These are phyloP conservation scores for Phaenicophaeus curvirostris DNA, from an alignment of 2,797 vertebrate species.

Conservation along the genomic window DNA sequence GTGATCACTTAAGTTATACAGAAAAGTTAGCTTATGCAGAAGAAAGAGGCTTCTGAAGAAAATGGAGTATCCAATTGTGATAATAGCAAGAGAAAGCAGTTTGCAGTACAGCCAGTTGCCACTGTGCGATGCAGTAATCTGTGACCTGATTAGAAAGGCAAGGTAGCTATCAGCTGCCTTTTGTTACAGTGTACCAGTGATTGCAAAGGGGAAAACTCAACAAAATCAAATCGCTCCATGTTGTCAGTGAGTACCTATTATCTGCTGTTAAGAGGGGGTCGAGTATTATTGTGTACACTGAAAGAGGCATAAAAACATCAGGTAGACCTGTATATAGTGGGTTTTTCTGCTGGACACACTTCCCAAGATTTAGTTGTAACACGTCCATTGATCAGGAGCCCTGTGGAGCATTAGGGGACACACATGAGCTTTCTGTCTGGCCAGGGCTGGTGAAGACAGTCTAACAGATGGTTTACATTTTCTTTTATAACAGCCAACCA, in stretches of 20 bases:
- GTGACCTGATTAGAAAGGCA: background rate
- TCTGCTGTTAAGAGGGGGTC: background rate
- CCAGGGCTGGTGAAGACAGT: background rate
- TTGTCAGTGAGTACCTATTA: background rate
- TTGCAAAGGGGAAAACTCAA: background rate
- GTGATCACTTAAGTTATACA: background rate
- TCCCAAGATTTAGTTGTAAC: background rate
- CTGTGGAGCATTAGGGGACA: background rate
- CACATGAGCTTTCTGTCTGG: background rate
- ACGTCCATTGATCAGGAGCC: background rate
- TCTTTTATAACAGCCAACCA: background rate
- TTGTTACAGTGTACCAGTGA: background rate
- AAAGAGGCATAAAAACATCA: background rate
- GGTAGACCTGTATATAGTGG: accelerated
- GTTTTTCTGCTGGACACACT: background rate
- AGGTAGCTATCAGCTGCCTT: background rate
- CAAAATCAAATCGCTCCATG: background rate
- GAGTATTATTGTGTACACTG: background rate
- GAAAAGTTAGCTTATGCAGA: background rate
- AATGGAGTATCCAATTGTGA: background rate
- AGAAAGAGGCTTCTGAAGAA: background rate
- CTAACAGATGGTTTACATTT: background rate
- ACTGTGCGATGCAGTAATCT: accelerated
- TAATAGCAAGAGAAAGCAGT: background rate
- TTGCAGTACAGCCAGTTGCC: background rate